Evolutionary conservation across 2,113 vertebrate species (phyloP), one percentile per base, ranked within the genome.

Genomic region (Campylorhamphus procurvoides): DNA sequence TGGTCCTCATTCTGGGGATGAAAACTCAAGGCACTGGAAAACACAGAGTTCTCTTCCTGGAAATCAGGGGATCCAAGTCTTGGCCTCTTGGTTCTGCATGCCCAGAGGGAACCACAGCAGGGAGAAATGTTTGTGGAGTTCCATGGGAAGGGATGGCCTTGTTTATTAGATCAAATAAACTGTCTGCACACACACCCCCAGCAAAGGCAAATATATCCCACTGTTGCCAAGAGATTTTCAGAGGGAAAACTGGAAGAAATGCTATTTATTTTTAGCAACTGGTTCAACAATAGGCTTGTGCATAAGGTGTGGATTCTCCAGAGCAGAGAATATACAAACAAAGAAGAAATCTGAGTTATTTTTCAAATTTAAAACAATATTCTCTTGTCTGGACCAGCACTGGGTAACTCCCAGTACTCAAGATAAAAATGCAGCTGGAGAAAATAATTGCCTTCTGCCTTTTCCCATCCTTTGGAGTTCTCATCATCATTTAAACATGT

Each of bases 251-350:
- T 83, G 72, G 74, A 62, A 35, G 81, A 86, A 96, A 75, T 14
- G n/a, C 3, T 73, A 62, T 79, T 93, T 98, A 96, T 97, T 97
- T 98, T 97, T 97, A 98, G 96, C 96, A 97, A 88, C 72, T 18
- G 81, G 95, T 98, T 94, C 85, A 94, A 88, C 92, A 97, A 95
- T 66, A 89, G 74, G 66, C 40, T 91, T 90, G 58, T 92, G 87
- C 75, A 19, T 18, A 68, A 73, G 20, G 55, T 85, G 42, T 35
- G 68, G 37, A 84, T 90, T 91, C 88, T 91, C 80, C 87, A 83
- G 14, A 90, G 83, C 24, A 82, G 19, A 83, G 58, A 86, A 75
- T 39, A 73, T 37, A 77, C 46, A 80, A 85, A 28, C 68, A 73
- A 86, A 91, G 25, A 50, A 64, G 37, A 49, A 92, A 66, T 3